phyloP scores from a whole-genome alignment of 2,797 vertebrate species.

The Tolypeutes matacus region DNA sequence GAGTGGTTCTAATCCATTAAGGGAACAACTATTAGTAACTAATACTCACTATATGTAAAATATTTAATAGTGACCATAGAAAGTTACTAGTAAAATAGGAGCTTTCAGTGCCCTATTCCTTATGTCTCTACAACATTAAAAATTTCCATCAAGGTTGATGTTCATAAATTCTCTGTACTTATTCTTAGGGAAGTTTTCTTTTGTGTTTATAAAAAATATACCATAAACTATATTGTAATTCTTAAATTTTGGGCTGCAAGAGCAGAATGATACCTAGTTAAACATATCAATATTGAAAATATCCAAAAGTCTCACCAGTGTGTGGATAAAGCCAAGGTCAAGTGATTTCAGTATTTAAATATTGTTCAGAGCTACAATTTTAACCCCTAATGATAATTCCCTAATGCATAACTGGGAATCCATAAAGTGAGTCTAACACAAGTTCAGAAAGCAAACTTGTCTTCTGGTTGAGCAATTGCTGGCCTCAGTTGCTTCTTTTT shows the following conservation, averaged over 20 bases:
- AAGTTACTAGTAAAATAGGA: neutral
- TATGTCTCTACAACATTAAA: neutral
- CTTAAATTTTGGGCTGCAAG: neutral
- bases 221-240: neutral
- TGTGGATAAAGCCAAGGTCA: neutral
- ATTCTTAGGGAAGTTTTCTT: too few relatives aligned
- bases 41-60: neutral
- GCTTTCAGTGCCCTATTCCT: fast-evolving
- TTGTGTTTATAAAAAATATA: neutral
- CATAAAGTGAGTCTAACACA: neutral
- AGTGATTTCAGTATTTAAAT: neutral
- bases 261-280: neutral
- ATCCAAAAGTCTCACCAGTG: neutral
- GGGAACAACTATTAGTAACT: neutral
- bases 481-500: conserved; percentile 60
- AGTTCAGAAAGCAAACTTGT: conserved; percentile 16
- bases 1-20: neutral
- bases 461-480: neutral
- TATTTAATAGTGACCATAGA: neutral
- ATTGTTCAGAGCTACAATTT: neutral
- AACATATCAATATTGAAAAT: neutral
- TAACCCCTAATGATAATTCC: neutral
- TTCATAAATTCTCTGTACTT: neutral
- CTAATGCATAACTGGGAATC: neutral
- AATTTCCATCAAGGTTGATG: neutral